Conservation (phyloP, 1,140 invertebrate genomes). For the Achroia grisella region DNA sequence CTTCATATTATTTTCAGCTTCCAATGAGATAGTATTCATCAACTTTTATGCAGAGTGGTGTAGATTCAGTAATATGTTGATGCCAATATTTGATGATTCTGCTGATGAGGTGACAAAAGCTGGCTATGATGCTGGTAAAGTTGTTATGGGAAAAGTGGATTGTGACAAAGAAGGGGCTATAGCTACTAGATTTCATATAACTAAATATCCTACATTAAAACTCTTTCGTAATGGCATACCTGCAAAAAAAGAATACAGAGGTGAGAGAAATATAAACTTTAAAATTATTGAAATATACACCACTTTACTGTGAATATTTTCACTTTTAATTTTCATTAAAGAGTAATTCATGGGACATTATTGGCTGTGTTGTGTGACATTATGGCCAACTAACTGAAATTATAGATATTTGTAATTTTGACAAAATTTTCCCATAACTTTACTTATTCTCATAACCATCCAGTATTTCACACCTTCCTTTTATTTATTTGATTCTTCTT, state of each 20-base stretch:
- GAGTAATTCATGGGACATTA: too few relatives aligned
- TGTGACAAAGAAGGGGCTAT: conserved; percentile 93
- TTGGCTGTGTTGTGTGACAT: too few relatives aligned
- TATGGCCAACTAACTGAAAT: too few relatives aligned
- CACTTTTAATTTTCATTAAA: too few relatives aligned
- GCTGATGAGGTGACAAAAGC: conserved; percentile 88
- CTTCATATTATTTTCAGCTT: conserved; percentile 80
- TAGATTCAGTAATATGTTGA: conserved; percentile 94
- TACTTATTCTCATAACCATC: too few relatives aligned
- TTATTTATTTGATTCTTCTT: too few relatives aligned
- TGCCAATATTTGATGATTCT: conserved; percentile 97
- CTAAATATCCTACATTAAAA: conserved; percentile 99
- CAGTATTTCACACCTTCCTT: too few relatives aligned
- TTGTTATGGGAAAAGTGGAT: conserved; percentile 97
- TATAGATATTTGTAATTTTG: too few relatives aligned
- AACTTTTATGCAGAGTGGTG: conserved; percentile 99
- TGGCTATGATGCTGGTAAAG: conserved; percentile 87
- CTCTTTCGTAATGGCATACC: conserved; percentile 95
- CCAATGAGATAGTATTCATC: conserved; percentile 96
- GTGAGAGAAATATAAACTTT: conserved; percentile 24
- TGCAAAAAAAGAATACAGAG: conserved; percentile 96
- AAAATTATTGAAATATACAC: background rate
- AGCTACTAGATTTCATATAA: conserved; percentile 94
- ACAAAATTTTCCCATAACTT: too few relatives aligned
- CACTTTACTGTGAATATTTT: too few relatives aligned